Evolutionary conservation across 2,888 invertebrate species (phyloP).

Genomic region (Eupithecia insigniata): DNA sequence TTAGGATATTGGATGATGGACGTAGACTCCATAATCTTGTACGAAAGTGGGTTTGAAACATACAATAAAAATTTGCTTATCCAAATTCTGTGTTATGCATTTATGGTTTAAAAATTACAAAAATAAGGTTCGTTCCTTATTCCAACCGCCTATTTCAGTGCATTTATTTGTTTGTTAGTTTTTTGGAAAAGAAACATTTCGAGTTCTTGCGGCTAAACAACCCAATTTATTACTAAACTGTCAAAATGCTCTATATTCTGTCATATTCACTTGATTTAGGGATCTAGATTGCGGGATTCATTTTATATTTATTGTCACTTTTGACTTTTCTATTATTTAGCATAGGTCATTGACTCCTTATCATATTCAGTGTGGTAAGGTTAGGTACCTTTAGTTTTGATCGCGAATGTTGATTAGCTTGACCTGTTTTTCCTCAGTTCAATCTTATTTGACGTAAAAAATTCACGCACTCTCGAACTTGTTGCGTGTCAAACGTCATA

Average conservation of each 20-base stretch:
- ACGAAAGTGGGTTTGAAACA: neutral
- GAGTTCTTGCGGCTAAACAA: neutral
- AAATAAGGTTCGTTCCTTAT: neutral
- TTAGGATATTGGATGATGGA: neutral
- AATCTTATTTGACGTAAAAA: slow-evolving; percentile 10
- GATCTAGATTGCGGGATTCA: slow-evolving; percentile 6
- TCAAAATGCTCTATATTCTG: neutral
- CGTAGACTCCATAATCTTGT: neutral
- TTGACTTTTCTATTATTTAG: too few species aligned
- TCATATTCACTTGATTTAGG: neutral
- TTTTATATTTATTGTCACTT: slow-evolving; percentile 9
- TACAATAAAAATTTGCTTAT: neutral
- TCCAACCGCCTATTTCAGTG: neutral
- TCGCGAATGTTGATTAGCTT: neutral
- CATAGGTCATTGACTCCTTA: slow-evolving; percentile 4
- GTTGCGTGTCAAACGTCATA: slow-evolving; percentile 74
- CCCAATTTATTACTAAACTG: neutral
- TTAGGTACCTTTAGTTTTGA: neutral
- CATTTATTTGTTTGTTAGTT: neutral
- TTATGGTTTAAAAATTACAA: neutral
- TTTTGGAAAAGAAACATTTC: neutral
- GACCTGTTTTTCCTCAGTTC: neutral
- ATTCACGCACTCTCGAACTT: slow-evolving; percentile 45
- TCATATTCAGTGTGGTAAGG: neutral
- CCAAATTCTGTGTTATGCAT: too few species aligned